Conservation (phyloP, 2,797 vertebrate species). For the Danionella dracula region DNA sequence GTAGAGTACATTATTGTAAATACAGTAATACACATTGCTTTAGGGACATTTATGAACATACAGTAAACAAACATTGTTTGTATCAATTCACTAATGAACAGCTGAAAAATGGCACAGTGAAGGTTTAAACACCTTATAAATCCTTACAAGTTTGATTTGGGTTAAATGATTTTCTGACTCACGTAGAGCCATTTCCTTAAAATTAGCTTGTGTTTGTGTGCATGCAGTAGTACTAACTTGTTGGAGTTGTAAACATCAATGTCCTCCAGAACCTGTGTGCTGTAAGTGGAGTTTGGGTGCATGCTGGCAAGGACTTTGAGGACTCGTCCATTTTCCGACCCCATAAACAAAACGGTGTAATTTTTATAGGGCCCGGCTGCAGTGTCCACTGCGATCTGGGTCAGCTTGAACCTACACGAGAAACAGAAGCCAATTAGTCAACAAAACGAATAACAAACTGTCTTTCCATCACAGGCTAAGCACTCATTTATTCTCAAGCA, state of each 20-base stretch:
- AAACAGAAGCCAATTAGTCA: conserved; percentile 21
- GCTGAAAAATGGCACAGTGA: too few relatives aligned
- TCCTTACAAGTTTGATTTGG: too few relatives aligned
- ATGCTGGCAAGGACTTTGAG: conserved; percentile 79
- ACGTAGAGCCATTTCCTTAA: too few relatives aligned
- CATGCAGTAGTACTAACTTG: conserved; percentile 64
- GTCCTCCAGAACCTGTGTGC: conserved; percentile 79
- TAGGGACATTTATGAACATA: too few relatives aligned
- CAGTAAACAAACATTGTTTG: too few relatives aligned
- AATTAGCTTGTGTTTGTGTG: too few relatives aligned
- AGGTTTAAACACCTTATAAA: too few relatives aligned
- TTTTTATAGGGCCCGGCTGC: conserved; percentile 76
- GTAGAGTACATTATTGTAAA: too few relatives aligned
- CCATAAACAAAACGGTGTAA: conserved; percentile 84
- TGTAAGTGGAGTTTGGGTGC: conserved; percentile 63
- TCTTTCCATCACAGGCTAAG: conserved; percentile 21
- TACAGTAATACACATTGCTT: too few relatives aligned
- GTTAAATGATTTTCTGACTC: too few relatives aligned
- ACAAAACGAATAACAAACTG: conserved; percentile 17
- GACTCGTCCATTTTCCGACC: conserved; percentile 80
- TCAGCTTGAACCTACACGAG: conserved; percentile 75
- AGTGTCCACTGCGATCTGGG: conserved; percentile 83
- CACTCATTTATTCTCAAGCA: conserved; percentile 31
- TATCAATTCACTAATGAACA: too few relatives aligned
- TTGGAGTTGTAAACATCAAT: conserved; percentile 80